phyloP scores from a whole-genome alignment of 2,797 vertebrate genomes.

The Enteromius paludinosus region DNA sequence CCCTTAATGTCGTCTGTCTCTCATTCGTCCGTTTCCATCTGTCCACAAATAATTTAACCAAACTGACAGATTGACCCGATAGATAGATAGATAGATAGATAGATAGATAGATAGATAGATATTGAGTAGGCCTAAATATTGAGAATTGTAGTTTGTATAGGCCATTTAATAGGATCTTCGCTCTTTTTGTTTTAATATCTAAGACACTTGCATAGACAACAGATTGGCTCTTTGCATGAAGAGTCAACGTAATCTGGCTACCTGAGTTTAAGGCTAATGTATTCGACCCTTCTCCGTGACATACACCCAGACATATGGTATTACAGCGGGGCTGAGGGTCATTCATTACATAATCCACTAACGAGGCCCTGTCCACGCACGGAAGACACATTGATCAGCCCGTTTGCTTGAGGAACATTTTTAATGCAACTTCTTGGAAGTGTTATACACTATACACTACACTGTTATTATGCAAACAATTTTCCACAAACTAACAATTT shows the following conservation, averaged over 20 bases:
- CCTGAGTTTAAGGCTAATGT: slow-evolving; percentile 55
- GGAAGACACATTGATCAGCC: slow-evolving; percentile 51
- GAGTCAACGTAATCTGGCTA: slow-evolving; percentile 48
- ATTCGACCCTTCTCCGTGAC: slow-evolving; percentile 54
- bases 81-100: slow-evolving; percentile 61
- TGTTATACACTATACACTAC: no score
- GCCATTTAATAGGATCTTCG: not conserved
- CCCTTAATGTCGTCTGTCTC: slow-evolving; percentile 41
- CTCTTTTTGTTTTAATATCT: slow-evolving; percentile 16
- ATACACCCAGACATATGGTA: slow-evolving; percentile 61
- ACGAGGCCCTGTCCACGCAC: slow-evolving; percentile 54
- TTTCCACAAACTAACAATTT: not conserved
- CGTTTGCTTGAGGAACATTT: slow-evolving; percentile 44
- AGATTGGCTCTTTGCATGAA: slow-evolving; percentile 46
- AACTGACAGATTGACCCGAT: slow-evolving; percentile 51
- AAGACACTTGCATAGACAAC: slow-evolving; percentile 35
- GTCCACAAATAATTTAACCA: slow-evolving; percentile 57
- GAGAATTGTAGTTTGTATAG: not conserved
- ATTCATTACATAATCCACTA: slow-evolving; percentile 60
- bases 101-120: slow-evolving; percentile 32
- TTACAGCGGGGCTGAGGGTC: slow-evolving; percentile 39
- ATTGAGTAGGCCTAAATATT: not conserved
- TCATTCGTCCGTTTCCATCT: slow-evolving; percentile 60
- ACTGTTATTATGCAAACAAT: no score
- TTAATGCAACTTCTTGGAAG: not conserved